A percentile compares a stretch with the other conserved stretches of the same genome.
These are phyloP conservation scores for Drosophila kanekoi DNA, from an alignment of 2,888 invertebrate species.

Conservation along the genomic window DNA sequence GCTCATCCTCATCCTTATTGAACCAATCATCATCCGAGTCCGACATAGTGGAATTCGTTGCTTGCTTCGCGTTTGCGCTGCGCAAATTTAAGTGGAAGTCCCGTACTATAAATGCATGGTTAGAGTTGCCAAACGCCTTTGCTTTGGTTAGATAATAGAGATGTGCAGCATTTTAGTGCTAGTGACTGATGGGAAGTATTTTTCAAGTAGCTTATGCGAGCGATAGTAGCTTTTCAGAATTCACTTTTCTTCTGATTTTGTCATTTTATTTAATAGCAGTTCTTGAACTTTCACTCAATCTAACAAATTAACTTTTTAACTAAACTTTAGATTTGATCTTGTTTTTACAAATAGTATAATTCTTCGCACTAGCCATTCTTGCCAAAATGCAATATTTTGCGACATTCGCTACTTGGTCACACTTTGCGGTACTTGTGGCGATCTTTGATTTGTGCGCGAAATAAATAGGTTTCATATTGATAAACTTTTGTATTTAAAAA, in stretches of 20 bases:
- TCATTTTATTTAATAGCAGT: constrained; percentile 1
- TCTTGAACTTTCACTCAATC: constrained; percentile 1
- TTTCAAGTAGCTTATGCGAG: neutral
- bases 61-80: neutral
- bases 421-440: neutral
- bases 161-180: constrained; percentile 2
- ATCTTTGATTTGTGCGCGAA: constrained; percentile 14
- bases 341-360: neutral
- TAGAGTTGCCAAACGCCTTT: constrained; percentile 4
- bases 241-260: neutral
- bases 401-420: constrained; percentile 11
- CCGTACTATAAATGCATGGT: constrained; percentile 3
- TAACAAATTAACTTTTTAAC: neutral
- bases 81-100: constrained; percentile 15
- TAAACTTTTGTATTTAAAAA: neutral
- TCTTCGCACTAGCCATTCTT: neutral
- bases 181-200: constrained; percentile 1
- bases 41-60: constrained; percentile 44
- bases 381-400: neutral
- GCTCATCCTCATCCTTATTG: constrained; percentile 82
- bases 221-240: neutral
- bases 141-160: constrained; percentile 1
- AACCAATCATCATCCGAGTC: constrained; percentile 83
- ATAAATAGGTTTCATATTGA: neutral
- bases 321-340: neutral